Evolutionary conservation across 2,113 vertebrate genomes (phyloP), one percentile per base, ranked within the genome.

Genomic region (Hiodon tergisus): DNA sequence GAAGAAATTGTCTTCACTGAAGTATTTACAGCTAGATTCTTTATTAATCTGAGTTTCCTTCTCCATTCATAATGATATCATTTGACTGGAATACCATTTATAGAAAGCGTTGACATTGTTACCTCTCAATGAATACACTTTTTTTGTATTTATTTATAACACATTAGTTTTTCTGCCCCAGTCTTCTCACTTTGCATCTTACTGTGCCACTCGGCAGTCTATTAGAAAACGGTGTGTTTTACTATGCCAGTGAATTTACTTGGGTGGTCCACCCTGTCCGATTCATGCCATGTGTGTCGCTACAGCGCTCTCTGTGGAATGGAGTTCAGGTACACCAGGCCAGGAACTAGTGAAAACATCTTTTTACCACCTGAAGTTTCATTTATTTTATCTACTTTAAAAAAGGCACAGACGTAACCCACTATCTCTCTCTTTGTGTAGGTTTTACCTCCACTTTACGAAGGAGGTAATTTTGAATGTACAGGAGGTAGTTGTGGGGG

Each of bases 341-440:
- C 3, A 51, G 61, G 55, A 31, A 50, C 53, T 59, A 17, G 48
- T 51, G 55, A 53, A 6, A 58, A 53, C 14, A 61, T 52, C 63
- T 72, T 66, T 62, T 47, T 58, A 67, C 52, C 76, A 74, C 47
- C 5, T 62, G 73, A 78, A 83, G 61, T 78, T 77, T 73, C 80
- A 81, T 82, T 63, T 70, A 77, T 61, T 31, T 31, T 31, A 31
- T 31, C 31, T 31, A 31, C 31, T 31, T 31, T 31, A 54, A 77
- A 53, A 86, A 89, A 90, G 88, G 88, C 88, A 87, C 88, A 78
- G 60, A 78, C 77, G 71, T 83, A 74, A 86, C 84, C 79, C 83
- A 71, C 46, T 47, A 3, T 58, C 16, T 11, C 14, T 47, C n/a
- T 7, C 60, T 57, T 46, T 16, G 9, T 9, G 53, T 17, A 69